Conservation (phyloP, 2,113 vertebrate genomes). For the Chaenogobius annularis region DNA sequence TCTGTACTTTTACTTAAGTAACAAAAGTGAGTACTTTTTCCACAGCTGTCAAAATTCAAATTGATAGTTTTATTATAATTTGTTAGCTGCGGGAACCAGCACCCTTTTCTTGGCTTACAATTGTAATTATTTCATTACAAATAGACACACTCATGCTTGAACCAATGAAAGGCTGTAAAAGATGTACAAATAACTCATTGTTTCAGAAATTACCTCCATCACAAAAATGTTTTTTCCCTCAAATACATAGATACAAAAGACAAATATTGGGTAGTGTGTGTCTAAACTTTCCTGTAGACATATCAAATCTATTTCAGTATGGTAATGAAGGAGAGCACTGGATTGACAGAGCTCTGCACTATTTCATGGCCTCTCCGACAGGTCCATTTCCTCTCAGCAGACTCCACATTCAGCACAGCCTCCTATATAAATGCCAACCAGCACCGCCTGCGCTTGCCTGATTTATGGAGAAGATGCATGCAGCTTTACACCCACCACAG, state of each 20-base stretch:
- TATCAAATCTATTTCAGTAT: slow-evolving; percentile 41
- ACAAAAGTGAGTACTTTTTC: too few relatives aligned
- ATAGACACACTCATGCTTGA: too few relatives aligned
- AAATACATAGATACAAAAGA: background rate
- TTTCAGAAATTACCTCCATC: too few relatives aligned
- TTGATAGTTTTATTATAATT: too few relatives aligned
- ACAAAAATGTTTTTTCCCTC: too few relatives aligned
- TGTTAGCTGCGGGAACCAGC: too few relatives aligned
- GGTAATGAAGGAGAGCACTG: slow-evolving; percentile 73
- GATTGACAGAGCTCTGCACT: slow-evolving; percentile 58
- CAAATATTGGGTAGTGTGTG: background rate
- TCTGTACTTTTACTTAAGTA: too few relatives aligned
- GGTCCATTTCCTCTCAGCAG: slow-evolving; percentile 64
- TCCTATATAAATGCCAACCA: slow-evolving; percentile 65
- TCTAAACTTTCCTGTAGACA: slow-evolving; percentile 16
- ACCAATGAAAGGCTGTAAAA: too few relatives aligned
- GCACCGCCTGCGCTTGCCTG: slow-evolving; percentile 32
- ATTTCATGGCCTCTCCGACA: slow-evolving; percentile 69
- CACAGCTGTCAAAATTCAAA: too few relatives aligned
- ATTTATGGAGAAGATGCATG: slow-evolving; percentile 65
- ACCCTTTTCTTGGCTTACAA: too few relatives aligned
- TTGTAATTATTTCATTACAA: too few relatives aligned
- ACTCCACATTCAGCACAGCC: slow-evolving; percentile 41
- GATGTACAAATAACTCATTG: too few relatives aligned
- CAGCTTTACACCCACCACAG: slow-evolving; percentile 47